Evolutionary conservation across 2,888 invertebrate genomes (phyloP), one percentile per base, ranked within the genome.

Genomic region (Dasysyrphus albostriatus): DNA sequence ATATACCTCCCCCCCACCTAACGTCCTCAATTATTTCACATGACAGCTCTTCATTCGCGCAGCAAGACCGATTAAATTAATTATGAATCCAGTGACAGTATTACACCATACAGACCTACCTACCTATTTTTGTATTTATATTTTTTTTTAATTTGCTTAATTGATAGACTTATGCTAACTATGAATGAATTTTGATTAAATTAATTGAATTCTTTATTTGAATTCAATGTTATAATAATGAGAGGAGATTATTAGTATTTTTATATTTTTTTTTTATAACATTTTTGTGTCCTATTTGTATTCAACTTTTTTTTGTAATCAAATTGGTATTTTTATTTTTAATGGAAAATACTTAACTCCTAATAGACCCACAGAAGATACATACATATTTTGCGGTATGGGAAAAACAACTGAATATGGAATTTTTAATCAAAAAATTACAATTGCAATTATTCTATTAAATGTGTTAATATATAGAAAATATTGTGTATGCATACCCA

Each of bases 71-170:
- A 54, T 54, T 54, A 14, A 69, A 51, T 54, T 69, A 54, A 69
- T 69, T 39, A 3, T 24, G 39, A 54, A 37, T 24, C 54, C 69
- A 54, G 24, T 54, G 69, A 69, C 54, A 69, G 54, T 69, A 51
- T 24, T 10, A 61, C 12, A 24, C 8, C 61, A 42, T 61, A 42
- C 39, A 16, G 8, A 24, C 24, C 24, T 24, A 42, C 39, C 3
- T 16, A 32, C 32, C 6, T 32, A 3, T 47, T 47, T 1, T 42
- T 42, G 12, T 39, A 1, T 61, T 67, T 37, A 14, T 49, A 10
- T 10, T 7, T 63, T 42, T 61, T 51, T 61, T 70, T 79, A 85
- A 85, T 85, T 85, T 77, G 24, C 67, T 69, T 81, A 85, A 85
- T 85, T 85, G 84, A 81, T 77, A 42, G 75, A 67, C 84, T 24